Evolutionary conservation across 2,888 invertebrate genomes (phyloP).

Genomic region (Plemyria rubiginata): DNA sequence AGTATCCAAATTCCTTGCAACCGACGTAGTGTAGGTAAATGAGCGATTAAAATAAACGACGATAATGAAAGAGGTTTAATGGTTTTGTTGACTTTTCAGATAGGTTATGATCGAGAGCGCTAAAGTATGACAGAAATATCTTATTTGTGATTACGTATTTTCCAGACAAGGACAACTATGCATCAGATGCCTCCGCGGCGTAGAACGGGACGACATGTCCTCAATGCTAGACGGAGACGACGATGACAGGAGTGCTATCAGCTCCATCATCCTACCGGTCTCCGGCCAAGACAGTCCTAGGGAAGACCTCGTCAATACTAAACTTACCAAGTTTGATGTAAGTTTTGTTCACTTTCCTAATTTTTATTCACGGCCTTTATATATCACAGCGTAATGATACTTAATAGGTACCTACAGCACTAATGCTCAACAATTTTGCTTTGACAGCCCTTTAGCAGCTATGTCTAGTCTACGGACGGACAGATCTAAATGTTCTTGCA

Average conservation of each 20-base stretch:
- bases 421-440: too few species aligned
- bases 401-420: too few species aligned
- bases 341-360: constrained; percentile 49
- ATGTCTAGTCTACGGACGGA: too few species aligned
- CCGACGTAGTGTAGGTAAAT: too few species aligned
- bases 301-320: constrained; percentile 74
- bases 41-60: too few species aligned
- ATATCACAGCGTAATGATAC: not conserved
- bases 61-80: too few species aligned
- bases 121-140: not conserved
- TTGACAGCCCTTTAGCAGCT: too few species aligned
- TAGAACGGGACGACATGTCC: constrained; percentile 86
- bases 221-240: constrained; percentile 90
- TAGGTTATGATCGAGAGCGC: too few species aligned
- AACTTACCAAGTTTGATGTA: constrained; percentile 86
- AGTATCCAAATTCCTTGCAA: too few species aligned
- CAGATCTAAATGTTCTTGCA: too few species aligned
- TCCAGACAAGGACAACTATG: constrained; percentile 92
- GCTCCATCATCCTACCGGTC: constrained; percentile 76
- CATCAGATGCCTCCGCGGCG: constrained; percentile 90
- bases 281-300: constrained; percentile 74
- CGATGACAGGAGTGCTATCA: constrained; percentile 87
- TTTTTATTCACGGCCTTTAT: not conserved
- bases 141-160: constrained; percentile 5
- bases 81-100: too few species aligned